A percentile compares a stretch with the other conserved stretches of the same genome.
These are phyloP conservation scores for Temnothorax longispinosus DNA, from an alignment of 1,140 invertebrate species.

Conservation along the genomic window DNA sequence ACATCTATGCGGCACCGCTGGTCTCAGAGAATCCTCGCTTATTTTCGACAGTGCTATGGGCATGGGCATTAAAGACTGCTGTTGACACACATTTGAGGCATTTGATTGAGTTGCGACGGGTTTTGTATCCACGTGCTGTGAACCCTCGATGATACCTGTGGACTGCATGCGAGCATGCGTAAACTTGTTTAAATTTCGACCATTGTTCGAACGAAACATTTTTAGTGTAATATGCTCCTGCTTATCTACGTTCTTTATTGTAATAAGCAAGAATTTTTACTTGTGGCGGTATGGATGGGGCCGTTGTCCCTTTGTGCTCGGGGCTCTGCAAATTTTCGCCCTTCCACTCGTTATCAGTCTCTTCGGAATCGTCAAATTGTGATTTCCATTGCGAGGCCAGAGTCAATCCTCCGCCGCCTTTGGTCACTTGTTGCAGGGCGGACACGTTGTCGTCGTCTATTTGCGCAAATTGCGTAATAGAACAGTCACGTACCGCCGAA, in stretches of 20 bases:
- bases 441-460: conserved; percentile 97
- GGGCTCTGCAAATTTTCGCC: conserved; percentile 91
- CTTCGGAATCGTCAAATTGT: conserved; percentile 97
- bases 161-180: conserved; percentile 67
- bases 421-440: conserved; percentile 93
- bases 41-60: conserved; percentile 86
- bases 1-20: conserved; percentile 82
- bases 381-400: conserved; percentile 97
- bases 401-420: conserved; percentile 91
- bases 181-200: conserved; percentile 29
- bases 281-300: conserved; percentile 78
- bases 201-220: neutral
- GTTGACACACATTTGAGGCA: conserved; percentile 70
- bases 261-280: conserved; percentile 66
- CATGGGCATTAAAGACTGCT: conserved; percentile 78
- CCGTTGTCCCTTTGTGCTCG: conserved; percentile 87
- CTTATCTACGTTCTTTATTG: neutral
- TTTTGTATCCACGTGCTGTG: conserved; percentile 72
- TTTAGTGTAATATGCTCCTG: neutral
- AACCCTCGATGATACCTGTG: conserved; percentile 74
- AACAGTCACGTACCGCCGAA: conserved; percentile 85
- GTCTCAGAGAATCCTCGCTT: conserved; percentile 86
- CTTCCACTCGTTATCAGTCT: conserved; percentile 97
- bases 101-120: conserved; percentile 69
- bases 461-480: conserved; percentile 95